A percentile compares a stretch with the other conserved stretches of the same genome.
These are phyloP conservation scores for Sitodiplosis mosellana DNA, from an alignment of 1,140 invertebrate species.

Conservation along the genomic window DNA sequence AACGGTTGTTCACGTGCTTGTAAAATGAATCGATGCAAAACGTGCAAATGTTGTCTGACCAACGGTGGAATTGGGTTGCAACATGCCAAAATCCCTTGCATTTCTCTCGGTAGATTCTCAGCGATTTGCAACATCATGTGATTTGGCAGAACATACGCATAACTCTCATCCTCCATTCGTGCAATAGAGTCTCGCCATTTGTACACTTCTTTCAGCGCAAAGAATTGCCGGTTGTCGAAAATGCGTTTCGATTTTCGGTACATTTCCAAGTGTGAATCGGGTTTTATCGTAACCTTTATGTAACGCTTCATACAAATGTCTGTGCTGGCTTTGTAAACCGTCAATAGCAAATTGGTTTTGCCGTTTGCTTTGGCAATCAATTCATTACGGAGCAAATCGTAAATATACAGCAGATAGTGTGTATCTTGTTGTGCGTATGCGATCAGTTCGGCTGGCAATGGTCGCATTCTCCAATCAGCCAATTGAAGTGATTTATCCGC, in stretches of 20 bases:
- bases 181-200: slow-evolving; percentile 78
- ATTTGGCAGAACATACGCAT: slow-evolving; percentile 80
- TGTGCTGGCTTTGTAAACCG: slow-evolving; percentile 51
- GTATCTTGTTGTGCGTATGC: slow-evolving; percentile 89
- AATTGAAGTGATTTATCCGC: slow-evolving; percentile 81
- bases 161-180: slow-evolving; percentile 78
- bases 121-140: slow-evolving; percentile 88
- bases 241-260: slow-evolving; percentile 58
- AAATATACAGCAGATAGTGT: slow-evolving; percentile 88
- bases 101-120: slow-evolving; percentile 78
- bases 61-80: slow-evolving; percentile 86
- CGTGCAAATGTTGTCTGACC: slow-evolving; percentile 53
- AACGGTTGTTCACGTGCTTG: slow-evolving; percentile 57
- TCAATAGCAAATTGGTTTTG: slow-evolving; percentile 44
- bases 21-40: slow-evolving; percentile 57
- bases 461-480: slow-evolving; percentile 92
- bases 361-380: slow-evolving; percentile 52
- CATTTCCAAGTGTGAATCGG: slow-evolving; percentile 54
- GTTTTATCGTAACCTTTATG: slow-evolving; percentile 53
- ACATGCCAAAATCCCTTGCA: slow-evolving; percentile 82
- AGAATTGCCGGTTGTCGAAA: slow-evolving; percentile 74
- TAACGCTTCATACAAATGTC: slow-evolving; percentile 64
- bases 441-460: slow-evolving; percentile 64
- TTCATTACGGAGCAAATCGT: slow-evolving; percentile 61
- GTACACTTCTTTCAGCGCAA: slow-evolving; percentile 65